These are phyloP conservation scores for Rhombomys opimus DNA, from an alignment of 2,113 vertebrate species.

Conservation along the genomic window DNA sequence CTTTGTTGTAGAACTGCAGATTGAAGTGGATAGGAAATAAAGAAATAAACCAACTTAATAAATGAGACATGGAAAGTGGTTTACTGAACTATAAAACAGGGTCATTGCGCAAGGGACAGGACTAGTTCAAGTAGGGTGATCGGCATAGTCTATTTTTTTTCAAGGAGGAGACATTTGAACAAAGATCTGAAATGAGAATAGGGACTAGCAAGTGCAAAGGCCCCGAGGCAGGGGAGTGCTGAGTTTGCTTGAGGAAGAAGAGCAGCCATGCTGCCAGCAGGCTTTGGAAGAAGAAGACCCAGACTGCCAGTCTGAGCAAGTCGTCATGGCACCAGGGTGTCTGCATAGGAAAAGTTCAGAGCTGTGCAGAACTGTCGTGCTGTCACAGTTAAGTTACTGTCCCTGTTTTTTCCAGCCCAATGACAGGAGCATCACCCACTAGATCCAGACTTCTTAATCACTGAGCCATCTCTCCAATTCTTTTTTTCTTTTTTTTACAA, in stretches of 20 bases:
- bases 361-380: background rate
- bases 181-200: background rate
- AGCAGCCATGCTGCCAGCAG: background rate
- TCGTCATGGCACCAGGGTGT: background rate
- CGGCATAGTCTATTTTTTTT: background rate
- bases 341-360: background rate
- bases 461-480: background rate
- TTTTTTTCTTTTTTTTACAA: background rate
- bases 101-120: background rate
- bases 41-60: background rate
- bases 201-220: background rate
- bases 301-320: no score
- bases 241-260: background rate
- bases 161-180: background rate
- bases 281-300: background rate
- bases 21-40: background rate
- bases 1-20: background rate
- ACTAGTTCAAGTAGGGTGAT: background rate
- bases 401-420: background rate
- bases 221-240: background rate
- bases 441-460: background rate
- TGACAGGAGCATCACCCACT: background rate
- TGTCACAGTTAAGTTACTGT: background rate
- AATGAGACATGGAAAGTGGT: background rate
- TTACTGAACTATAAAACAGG: background rate